Evolutionary conservation across 2,888 invertebrate species (phyloP), one percentile per base, ranked within the genome.

Genomic region (Tetropium fuscum): DNA sequence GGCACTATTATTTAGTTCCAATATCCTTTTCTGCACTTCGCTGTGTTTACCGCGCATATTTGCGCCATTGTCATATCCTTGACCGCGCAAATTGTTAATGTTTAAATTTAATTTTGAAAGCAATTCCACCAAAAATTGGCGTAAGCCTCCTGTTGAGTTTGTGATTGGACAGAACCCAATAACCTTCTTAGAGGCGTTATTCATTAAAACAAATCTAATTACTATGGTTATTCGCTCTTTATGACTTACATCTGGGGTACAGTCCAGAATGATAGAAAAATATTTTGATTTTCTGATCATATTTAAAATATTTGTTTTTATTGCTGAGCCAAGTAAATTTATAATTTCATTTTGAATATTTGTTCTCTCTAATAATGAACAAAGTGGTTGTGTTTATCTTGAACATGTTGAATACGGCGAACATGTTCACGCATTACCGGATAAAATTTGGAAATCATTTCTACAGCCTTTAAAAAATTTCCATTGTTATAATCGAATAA

Each of bases 1-100:
- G 27, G 72, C 72, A 43, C 63, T 53, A 20, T 58, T 36, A 64
- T 72, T 69, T 15, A 64, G 38, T 11, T 61, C 63, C 15, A 15
- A 15, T 6, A 73, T 69, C 59, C 56, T 66, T 48, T 65, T 67
- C 59, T 73, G 70, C 10, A 74, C 36, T 1, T 71, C 69, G 36
- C 60, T 67, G 32, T 69, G 58, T 44, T 67, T 69, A 30, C 70
- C 71, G 19, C 57, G 34, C 73, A 73, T 74, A 44, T 73, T 72
- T 6, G 70, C 47, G 7, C 67, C 74, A 69, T 74, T 74, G 63
- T 74, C 71, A 55, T 71, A 73, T 11, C 60, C 64, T 61, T 72
- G 71, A 8, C 69, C 71, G 3, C 71, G 54, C 49, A 69, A 56
- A 63, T 70, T 54, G 38, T 38, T 38, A 22, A 22, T 22, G 22